phyloP scores from a whole-genome alignment of 2,113 vertebrate genomes.

The Rhabdomys dilectus region DNA sequence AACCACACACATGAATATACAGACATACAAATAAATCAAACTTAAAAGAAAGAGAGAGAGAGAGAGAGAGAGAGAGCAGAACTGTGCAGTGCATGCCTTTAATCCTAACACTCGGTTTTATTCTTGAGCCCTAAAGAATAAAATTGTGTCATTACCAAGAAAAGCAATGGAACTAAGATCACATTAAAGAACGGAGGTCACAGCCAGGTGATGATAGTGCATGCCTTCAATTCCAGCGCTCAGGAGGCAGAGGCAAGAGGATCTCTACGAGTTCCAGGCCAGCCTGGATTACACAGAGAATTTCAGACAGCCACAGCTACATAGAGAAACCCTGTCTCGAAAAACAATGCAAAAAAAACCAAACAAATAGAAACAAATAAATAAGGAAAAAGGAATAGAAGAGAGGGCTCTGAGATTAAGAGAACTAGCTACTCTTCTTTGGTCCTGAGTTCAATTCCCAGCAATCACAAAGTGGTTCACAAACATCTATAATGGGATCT shows the following conservation, averaged over 20 bases:
- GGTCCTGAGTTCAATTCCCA: background rate
- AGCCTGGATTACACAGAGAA: background rate
- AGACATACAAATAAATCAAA: background rate
- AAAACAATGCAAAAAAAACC: background rate
- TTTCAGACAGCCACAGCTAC: background rate
- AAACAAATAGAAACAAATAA: background rate
- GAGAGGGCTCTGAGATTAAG: background rate
- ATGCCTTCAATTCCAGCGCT: background rate
- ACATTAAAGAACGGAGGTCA: background rate
- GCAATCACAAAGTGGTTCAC: background rate
- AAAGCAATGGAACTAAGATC: background rate
- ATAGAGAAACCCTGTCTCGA: background rate
- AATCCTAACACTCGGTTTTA: background rate
- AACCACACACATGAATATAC: background rate
- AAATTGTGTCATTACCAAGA: background rate
- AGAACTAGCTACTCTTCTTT: background rate
- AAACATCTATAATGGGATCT: background rate
- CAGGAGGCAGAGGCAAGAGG: background rate
- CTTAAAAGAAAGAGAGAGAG: too few relatives aligned
- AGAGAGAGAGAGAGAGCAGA: background rate
- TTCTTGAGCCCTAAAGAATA: background rate
- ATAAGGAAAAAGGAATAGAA: background rate
- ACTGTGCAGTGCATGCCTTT: background rate
- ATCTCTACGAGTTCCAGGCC: background rate
- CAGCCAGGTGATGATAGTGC: background rate